Evolutionary conservation across 2,888 invertebrate genomes (phyloP).

Genomic region (Acanthoscelides obtectus): DNA sequence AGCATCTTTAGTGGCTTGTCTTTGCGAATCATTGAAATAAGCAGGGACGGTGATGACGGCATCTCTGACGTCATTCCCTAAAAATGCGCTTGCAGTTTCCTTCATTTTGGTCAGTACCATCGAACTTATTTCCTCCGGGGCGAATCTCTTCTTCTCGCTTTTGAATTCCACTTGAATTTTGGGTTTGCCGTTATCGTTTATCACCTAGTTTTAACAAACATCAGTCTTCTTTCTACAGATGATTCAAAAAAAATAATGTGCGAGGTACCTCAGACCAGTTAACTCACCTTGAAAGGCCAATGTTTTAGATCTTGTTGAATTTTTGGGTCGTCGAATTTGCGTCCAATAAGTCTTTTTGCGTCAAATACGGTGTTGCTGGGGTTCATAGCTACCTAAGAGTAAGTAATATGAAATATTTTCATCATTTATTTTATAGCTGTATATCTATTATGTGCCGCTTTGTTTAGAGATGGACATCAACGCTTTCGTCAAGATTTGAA

Average conservation of each 20-base stretch:
- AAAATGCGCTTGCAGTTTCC: slow-evolving; percentile 41
- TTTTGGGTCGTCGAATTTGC: slow-evolving; percentile 68
- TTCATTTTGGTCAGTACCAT: slow-evolving; percentile 54
- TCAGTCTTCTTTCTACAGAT: too few species aligned
- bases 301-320: slow-evolving; percentile 77
- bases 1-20: slow-evolving; percentile 77
- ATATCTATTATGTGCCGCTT: too few species aligned
- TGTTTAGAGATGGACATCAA: too few species aligned
- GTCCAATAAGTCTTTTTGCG: slow-evolving; percentile 59
- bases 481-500: too few species aligned
- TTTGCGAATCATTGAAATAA: slow-evolving; percentile 59
- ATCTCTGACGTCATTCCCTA: slow-evolving; percentile 56
- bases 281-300: slow-evolving; percentile 72
- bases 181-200: slow-evolving; percentile 57
- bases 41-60: slow-evolving; percentile 31
- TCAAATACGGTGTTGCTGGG: slow-evolving; percentile 62
- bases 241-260: too few species aligned
- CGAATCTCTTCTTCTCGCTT: slow-evolving; percentile 58
- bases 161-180: slow-evolving; percentile 62
- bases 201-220: too few species aligned
- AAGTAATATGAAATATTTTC: too few species aligned
- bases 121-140: slow-evolving; percentile 65
- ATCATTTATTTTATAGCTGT: too few species aligned
- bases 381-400: slow-evolving; percentile 57
- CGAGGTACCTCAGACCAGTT: too few species aligned